Base-by-base conservation (phyloP, 92 coral and sea anemone genomes). In the Anthopleura xanthogrammica region DNA sequence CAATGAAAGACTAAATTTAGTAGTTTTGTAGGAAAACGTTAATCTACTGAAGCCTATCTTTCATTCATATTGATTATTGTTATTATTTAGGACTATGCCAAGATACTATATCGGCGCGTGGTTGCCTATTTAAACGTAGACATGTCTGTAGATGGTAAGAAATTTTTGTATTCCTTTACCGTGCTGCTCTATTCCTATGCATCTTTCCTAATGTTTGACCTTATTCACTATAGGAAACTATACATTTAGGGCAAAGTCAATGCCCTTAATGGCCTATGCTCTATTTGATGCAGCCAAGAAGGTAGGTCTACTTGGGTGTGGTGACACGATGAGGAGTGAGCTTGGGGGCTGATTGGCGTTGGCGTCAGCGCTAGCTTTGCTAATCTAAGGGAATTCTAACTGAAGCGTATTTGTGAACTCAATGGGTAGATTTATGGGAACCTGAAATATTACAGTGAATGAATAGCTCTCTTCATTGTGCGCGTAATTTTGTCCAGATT, bases 51-150 rank as follows among this genome's bases (percentile, higher is more conserved):
- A 29, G 36, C 10, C 1, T 22, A 11, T 73, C 39, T 22, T 73
- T 73, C 23, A 39, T 39, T 22, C 43, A 72, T 36, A 14, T 72
- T 13, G 5, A 17, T 72, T 6, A 72, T 36, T 10, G 2, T 73
- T 22, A 0, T 48, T 57, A 76, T 77, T 5, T 75, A 93, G 97
- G 97, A 93, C 36, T 88, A 91, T 82, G 93, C 97, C 54, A 90
- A 87, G 77, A 42, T 93, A 36, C 88, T 93, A 74, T 83, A 86
- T 52, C 92, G 88, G 50, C 92, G 94, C 60, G 94, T 87, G 41
- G 97, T 93, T 24, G 97, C 92, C 5, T 93, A 93, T 68, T 85
- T 93, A 65, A 93, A 93, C 64, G 97, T 93, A 62, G 97, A 93
- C 54, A 93, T 93, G 97, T 79, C 97, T 40, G 94, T 93, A 10